Evolutionary conservation across 2,113 vertebrate genomes (phyloP).

Genomic region (Seriola quinqueradiata): DNA sequence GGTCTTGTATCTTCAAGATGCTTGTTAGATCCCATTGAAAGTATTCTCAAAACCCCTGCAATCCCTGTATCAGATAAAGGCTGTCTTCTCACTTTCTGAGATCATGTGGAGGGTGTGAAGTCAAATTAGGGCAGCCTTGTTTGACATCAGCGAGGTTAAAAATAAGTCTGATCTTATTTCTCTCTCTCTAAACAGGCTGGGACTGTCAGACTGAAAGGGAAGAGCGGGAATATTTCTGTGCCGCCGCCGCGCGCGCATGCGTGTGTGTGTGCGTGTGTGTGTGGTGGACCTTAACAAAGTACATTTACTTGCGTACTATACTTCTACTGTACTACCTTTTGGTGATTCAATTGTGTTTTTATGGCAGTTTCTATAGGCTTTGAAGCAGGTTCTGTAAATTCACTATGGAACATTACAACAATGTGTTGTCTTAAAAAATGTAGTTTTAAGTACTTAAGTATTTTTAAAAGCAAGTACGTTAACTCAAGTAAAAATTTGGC

Average conservation of each 20-base stretch:
- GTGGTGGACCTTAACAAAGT: too few species aligned
- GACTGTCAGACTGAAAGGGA: slow-evolving; percentile 21
- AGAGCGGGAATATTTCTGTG: slow-evolving; percentile 31
- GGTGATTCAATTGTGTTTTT: too few species aligned
- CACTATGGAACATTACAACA: too few species aligned
- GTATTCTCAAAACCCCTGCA: slow-evolving; percentile 1
- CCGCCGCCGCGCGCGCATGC: too few species aligned
- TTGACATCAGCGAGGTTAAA: slow-evolving; percentile 49
- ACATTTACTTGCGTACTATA: too few species aligned
- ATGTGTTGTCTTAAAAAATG: too few species aligned
- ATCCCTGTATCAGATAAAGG: slow-evolving; percentile 16
- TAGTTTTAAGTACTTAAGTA: too few species aligned
- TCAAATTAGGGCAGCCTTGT: slow-evolving; percentile 41
- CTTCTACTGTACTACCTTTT: too few species aligned
- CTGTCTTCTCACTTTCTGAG: slow-evolving; percentile 22
- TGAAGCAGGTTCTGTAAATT: too few species aligned
- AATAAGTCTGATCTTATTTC: slow-evolving; percentile 52
- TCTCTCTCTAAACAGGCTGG: slow-evolving; percentile 9
- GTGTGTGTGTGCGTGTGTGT: background rate
- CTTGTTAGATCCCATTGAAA: slow-evolving; percentile 20
- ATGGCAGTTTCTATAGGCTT: too few species aligned
- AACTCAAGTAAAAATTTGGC: too few species aligned
- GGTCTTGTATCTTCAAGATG: slow-evolving; percentile 3
- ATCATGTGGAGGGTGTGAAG: slow-evolving; percentile 30
- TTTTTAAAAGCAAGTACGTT: too few species aligned